A percentile compares a stretch with the other conserved stretches of the same genome.
Conservation (phyloP, 2,888 invertebrate species). For the Hartigia nigra region DNA sequence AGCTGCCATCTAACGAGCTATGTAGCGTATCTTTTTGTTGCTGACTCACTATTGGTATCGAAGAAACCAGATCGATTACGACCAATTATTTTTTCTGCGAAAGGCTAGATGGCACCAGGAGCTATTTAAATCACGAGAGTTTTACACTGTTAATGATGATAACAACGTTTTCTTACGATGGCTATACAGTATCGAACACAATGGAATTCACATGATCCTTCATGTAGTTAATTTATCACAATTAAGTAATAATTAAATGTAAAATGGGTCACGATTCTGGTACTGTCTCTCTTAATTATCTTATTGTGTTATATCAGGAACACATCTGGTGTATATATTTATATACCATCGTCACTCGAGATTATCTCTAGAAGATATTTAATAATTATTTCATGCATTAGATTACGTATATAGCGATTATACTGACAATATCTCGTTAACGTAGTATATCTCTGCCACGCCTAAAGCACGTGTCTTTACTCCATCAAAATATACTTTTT, state of each 20-base stretch:
- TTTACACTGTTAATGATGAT: background rate
- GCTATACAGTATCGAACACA: background rate
- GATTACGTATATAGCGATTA: background rate
- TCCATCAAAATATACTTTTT: background rate
- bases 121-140: background rate
- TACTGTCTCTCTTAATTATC: background rate
- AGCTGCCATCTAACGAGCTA: background rate
- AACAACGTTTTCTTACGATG: background rate
- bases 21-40: background rate
- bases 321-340: background rate
- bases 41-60: background rate
- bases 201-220: background rate
- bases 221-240: background rate
- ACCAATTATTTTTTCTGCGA: background rate
- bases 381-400: background rate
- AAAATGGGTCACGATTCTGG: background rate
- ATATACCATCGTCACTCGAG: background rate
- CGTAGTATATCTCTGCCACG: background rate
- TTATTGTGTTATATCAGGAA: background rate
- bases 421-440: background rate
- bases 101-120: background rate
- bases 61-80: background rate
- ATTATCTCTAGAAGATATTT: background rate
- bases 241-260: background rate
- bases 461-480: background rate